A percentile compares a stretch with the other conserved stretches of the same genome.
Evolutionary conservation across 2,797 vertebrate genomes (phyloP).

Genomic region (Alcedo quadribrachys): DNA sequence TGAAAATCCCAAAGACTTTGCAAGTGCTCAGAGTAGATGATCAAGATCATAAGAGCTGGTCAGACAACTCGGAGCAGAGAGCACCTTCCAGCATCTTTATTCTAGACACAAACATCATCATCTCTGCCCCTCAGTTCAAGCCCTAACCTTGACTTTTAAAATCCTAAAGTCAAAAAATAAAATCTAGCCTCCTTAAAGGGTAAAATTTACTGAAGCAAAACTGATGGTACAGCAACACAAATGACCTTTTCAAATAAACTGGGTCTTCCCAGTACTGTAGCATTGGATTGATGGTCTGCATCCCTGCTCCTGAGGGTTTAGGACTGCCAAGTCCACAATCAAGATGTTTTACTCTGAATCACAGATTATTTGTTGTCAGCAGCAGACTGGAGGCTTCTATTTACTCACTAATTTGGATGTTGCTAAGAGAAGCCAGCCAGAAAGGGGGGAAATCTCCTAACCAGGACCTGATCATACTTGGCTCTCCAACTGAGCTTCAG

Average conservation of each 20-base stretch:
- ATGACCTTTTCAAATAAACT: neutral
- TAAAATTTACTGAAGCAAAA: conserved; percentile 2
- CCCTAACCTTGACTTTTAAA: neutral
- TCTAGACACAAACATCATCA: neutral
- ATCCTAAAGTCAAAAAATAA: neutral
- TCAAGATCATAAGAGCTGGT: rapidly evolving
- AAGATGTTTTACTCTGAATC: conserved; percentile 15
- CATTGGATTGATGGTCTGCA: neutral
- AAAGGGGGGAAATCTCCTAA: neutral
- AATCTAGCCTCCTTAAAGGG: neutral
- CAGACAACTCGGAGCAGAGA: neutral
- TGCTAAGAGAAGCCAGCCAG: conserved; percentile 16
- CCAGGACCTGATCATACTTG: neutral
- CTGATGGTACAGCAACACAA: neutral
- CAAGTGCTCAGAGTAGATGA: neutral
- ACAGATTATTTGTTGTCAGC: conserved; percentile 21
- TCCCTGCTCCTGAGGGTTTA: conserved; percentile 1
- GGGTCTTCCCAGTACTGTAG: neutral
- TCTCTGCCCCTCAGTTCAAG: neutral
- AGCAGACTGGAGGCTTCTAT: neutral
- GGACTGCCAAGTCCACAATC: conserved; percentile 9
- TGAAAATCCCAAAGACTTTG: neutral
- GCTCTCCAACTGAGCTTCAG: conserved; percentile 1
- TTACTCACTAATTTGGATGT: conserved; percentile 27
- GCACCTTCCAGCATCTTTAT: neutral